phyloP scores from a whole-genome alignment of 2,113 vertebrate genomes.

The Xiphophorus hellerii region DNA sequence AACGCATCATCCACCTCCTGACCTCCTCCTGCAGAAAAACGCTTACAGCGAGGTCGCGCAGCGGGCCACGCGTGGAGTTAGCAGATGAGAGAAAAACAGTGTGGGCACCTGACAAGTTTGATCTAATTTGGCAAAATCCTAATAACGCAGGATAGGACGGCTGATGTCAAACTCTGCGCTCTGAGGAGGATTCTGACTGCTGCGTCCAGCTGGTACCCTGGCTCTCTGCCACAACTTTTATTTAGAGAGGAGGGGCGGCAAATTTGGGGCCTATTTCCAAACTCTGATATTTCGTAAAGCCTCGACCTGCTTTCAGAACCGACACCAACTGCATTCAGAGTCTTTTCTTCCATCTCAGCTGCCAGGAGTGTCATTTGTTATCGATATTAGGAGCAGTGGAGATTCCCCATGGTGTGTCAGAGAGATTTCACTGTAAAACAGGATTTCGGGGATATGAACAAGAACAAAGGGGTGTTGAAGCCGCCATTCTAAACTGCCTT shows the following conservation, averaged over 20 bases:
- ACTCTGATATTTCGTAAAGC: neutral
- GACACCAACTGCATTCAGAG: too few species aligned
- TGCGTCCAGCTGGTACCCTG: slow-evolving; percentile 49
- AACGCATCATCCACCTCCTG: slow-evolving; percentile 37
- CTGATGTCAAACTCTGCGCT: slow-evolving; percentile 24
- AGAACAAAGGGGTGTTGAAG: too few species aligned
- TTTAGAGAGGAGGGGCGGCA: neutral
- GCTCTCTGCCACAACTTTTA: slow-evolving; percentile 27
- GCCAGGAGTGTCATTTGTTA: too few species aligned
- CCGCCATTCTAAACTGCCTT: too few species aligned
- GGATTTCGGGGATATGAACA: too few species aligned
- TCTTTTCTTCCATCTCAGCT: too few species aligned
- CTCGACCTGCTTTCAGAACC: neutral
- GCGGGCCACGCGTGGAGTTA: neutral
- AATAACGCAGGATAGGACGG: slow-evolving; percentile 16
- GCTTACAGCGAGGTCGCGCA: slow-evolving; percentile 23
- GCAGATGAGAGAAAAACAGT: slow-evolving; percentile 14
- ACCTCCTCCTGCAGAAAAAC: slow-evolving; percentile 41
- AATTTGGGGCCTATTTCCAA: neutral
- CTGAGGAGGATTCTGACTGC: slow-evolving; percentile 16
- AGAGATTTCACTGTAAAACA: too few species aligned
- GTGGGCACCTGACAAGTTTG: slow-evolving; percentile 35
- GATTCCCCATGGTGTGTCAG: too few species aligned
- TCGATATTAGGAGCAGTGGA: too few species aligned
- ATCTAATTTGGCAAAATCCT: slow-evolving; percentile 40